Evolutionary conservation across 2,797 vertebrate genomes (phyloP), one percentile per base, ranked within the genome.

Genomic region (Notolabrus celidotus): DNA sequence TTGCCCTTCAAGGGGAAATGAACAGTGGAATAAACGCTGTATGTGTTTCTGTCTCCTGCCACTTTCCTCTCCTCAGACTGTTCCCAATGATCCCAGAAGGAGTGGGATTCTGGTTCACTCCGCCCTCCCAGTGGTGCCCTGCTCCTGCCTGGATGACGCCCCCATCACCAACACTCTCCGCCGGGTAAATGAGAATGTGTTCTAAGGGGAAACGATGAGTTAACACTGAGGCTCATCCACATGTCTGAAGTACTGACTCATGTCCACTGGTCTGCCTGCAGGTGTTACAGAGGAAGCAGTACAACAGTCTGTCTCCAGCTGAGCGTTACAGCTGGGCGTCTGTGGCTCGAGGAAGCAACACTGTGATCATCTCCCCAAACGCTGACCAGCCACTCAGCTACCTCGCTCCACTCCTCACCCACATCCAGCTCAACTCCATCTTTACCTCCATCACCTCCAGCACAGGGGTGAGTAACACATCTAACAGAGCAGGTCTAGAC

Each of bases 261-360:
- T 31, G n/a, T n/a, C n/a, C 29, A 22, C 22, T 3, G 10, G 1
- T 74, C n/a, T 73, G 43, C 74, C 11, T 72, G 19, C 83, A 99
- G 97, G 91, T 92, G 56, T 85, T 97, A 77, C 61, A 45, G 31
- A 77, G 42, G 82, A 91, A 78, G 23, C 89, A 83, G 2, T 91
- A 88, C 64, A 8, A 10, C 3, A 66, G 80, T 11, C 94, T 94
- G n/a, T 92, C 79, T 58, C 82, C 93, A 11, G 85, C 93, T 0
- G 93, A 96, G 34, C 82, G 94, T 8, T 95, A 96, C 89, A 95
- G 94, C 51, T 99, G 98, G 98, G 95, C 96, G 0, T 81, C 95
- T 6, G 86, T 97, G 75, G 94, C 95, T 0, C 88, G 79, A 34
- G 97, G 98, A 42, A 94, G 75, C 82, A 95, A 97, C 60, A 92